A percentile compares a stretch with the other conserved stretches of the same genome.
phyloP scores from a whole-genome alignment of 2,888 invertebrate genomes.

The Drosophila recens region DNA sequence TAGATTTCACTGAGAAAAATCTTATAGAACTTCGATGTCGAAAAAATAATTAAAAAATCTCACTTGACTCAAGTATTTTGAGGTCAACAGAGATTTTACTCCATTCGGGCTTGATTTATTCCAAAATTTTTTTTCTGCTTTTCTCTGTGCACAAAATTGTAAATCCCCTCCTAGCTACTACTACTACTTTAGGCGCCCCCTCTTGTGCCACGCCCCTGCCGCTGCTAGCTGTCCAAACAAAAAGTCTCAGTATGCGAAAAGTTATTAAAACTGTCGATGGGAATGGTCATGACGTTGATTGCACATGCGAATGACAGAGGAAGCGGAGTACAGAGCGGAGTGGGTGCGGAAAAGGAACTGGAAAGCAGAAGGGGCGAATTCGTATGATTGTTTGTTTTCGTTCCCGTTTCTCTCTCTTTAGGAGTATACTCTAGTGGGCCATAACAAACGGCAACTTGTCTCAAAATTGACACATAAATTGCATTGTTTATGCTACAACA shows the following conservation, averaged over 20 bases:
- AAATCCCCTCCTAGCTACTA: neutral
- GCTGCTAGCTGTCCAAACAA: conserved; percentile 59
- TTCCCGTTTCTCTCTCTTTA: conserved; percentile 21
- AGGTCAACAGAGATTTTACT: no score
- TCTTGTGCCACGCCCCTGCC: neutral
- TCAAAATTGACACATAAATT: conserved; percentile 62
- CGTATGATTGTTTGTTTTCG: conserved; percentile 31
- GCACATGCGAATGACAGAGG: conserved; percentile 58
- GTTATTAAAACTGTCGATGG: conserved; percentile 77
- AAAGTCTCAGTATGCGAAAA: conserved; percentile 61
- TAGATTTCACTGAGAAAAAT: no score
- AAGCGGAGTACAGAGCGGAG: no score
- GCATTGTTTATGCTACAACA: conserved; percentile 69
- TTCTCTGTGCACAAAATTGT: neutral
- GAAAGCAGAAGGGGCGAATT: neutral
- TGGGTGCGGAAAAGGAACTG: neutral
- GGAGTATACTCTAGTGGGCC: conserved; percentile 12
- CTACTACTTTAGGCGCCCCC: neutral
- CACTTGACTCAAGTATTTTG: no score
- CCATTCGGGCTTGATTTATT: neutral
- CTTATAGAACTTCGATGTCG: no score
- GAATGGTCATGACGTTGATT: conserved; percentile 66
- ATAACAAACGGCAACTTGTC: conserved; percentile 45
- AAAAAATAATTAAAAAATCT: no score
- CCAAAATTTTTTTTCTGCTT: neutral